A percentile compares a stretch with the other conserved stretches of the same genome.
Evolutionary conservation across 2,113 vertebrate genomes (phyloP).

Genomic region (Addax nasomaculatus): DNA sequence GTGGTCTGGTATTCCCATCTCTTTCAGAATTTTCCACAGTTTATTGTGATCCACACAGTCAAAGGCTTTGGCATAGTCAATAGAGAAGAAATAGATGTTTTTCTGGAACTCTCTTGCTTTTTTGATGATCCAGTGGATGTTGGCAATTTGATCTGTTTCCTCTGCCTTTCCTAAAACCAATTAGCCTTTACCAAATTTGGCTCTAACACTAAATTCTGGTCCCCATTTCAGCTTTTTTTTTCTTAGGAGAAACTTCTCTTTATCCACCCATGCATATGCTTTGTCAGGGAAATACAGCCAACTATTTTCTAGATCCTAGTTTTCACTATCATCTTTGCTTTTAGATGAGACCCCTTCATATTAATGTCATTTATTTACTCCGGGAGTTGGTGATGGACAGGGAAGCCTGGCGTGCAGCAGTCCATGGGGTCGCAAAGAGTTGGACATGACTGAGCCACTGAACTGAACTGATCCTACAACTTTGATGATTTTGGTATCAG

Average conservation of each 20-base stretch:
- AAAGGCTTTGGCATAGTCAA: no score
- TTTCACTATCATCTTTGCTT: background rate
- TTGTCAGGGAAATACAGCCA: background rate
- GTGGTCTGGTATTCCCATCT: no score
- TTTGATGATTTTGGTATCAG: background rate
- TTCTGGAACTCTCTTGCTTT: no score
- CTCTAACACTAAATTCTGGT: background rate
- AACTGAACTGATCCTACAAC: background rate
- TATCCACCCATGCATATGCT: background rate
- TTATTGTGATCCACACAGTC: no score
- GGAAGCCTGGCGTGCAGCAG: background rate
- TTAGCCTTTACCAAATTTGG: background rate
- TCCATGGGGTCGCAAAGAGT: background rate
- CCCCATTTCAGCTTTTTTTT: background rate
- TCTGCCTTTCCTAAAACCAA: no score
- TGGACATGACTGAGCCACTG: background rate
- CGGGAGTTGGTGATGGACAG: background rate
- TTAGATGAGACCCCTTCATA: background rate
- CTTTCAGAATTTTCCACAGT: no score
- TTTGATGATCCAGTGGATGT: no score
- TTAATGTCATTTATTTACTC: background rate
- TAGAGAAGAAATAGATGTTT: no score
- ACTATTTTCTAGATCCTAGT: background rate
- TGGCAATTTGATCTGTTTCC: no score
- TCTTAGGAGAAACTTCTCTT: background rate